Evolutionary conservation across 1,140 invertebrate species (phyloP), one percentile per base, ranked within the genome.

Genomic region (Drosophila littoralis): DNA sequence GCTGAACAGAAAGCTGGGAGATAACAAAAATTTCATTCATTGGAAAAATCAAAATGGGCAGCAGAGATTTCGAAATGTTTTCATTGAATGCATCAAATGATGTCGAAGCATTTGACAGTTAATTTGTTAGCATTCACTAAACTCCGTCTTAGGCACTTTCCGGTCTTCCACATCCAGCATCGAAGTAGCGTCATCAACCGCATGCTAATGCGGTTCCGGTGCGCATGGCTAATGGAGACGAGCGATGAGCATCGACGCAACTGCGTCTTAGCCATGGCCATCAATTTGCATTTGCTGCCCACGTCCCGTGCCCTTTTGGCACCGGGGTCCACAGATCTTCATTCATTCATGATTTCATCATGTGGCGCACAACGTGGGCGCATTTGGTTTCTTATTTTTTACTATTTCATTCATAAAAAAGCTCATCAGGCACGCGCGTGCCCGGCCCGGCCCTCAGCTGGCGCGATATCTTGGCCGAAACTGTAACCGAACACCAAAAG

Each of bases 181-280:
- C 36, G 10, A 38, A 13, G 32, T 48, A 35, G 28, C 32, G 13
- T 52, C 32, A 32, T 36, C 33, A 40, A 36, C 54, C 64, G 68
- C 58, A 89, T 89, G 83, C 83, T 89, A 88, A 88, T 88, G 83
- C 76, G 79, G 84, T 88, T 88, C 83, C 83, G 83, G 83, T 88
- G 79, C 81, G 77, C 71, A 32, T 61, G 66, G 60, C 78, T 86
- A 83, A 79, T 79, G 72, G 68, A 72, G 52, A 43, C 52, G 36
- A 38, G 61, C 66, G 68, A 58, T 59, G 57, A 43, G 35, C 64
- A 74, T 58, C 65, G 57, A 17, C 43, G 13, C 43, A 46, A 46
- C 52, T 28, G 36, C 59, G 35, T 86, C 67, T 81, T 86, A 61
- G 78, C 75, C 72, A 82, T 63, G 73, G 84, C 80, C 84, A 88